These are phyloP conservation scores for Brachypteracias leptosomus DNA, from an alignment of 2,113 vertebrate species.

Conservation along the genomic window DNA sequence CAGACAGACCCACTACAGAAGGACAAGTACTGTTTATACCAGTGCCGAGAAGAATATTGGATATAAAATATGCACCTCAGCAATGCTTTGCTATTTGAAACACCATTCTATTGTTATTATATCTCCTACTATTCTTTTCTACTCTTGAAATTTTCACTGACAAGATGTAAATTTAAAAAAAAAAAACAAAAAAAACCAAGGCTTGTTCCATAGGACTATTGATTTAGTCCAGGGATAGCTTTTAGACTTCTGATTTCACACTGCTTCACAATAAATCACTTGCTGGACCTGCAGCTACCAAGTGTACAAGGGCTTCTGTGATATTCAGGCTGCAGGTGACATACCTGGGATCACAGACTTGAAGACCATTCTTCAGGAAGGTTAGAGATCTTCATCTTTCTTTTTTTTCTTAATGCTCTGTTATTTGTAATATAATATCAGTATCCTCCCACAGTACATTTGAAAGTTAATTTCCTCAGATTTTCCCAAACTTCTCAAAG, in stretches of 20 bases:
- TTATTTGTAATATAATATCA: neutral
- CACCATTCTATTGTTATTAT: neutral
- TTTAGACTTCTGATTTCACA: neutral
- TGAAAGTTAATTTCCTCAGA: neutral
- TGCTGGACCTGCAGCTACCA: neutral
- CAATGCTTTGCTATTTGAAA: neutral
- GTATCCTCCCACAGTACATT: neutral
- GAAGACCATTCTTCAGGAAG: neutral
- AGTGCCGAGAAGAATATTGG: neutral
- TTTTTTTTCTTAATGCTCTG: neutral
- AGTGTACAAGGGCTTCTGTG: fast-evolving
- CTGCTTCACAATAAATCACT: neutral
- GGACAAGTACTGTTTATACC: neutral
- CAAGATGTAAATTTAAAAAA: neutral
- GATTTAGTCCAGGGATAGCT: neutral
- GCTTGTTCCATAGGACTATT: neutral
- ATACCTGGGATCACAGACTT: neutral
- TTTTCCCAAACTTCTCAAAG: neutral
- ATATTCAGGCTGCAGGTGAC: neutral
- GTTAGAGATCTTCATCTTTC: neutral
- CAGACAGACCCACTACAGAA: too few relatives aligned
- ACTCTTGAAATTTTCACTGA: neutral
- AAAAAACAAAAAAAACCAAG: neutral
- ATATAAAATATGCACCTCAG: neutral
- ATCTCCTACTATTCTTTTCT: neutral